Evolutionary conservation across 2,797 vertebrate species (phyloP).

Genomic region (Phyllotis vaccarum): DNA sequence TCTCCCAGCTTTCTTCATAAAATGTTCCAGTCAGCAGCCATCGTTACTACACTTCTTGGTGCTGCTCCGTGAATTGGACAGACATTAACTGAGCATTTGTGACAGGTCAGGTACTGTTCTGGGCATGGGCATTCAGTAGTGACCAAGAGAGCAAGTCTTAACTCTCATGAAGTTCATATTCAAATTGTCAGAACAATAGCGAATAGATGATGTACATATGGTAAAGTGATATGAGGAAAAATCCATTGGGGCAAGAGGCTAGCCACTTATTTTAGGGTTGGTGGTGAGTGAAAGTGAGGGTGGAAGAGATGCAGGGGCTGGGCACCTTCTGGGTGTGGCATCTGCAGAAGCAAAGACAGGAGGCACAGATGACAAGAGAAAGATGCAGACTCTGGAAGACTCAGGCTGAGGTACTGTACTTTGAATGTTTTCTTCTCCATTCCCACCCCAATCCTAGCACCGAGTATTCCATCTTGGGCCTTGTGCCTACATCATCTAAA

Average conservation of each 20-base stretch:
- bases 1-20: neutral
- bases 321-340: neutral
- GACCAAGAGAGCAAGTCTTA: neutral
- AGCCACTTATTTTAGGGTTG: neutral
- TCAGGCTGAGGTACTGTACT: neutral
- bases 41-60: neutral
- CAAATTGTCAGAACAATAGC: neutral
- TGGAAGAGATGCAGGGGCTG: neutral
- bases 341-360: neutral
- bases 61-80: constrained; percentile 12
- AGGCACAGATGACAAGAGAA: neutral
- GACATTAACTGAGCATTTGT: neutral
- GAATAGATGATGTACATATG: neutral
- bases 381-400: neutral
- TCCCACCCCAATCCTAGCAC: neutral
- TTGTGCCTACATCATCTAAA: neutral
- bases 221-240: neutral
- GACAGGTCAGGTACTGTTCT: neutral
- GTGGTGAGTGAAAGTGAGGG: neutral
- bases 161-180: neutral
- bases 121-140: neutral
- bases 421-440: neutral
- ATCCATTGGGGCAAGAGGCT: neutral
- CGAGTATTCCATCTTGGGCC: neutral
- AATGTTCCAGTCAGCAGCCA: neutral